Base-by-base conservation (phyloP, 1,140 invertebrate genomes). In the Calycopis cecrops region DNA sequence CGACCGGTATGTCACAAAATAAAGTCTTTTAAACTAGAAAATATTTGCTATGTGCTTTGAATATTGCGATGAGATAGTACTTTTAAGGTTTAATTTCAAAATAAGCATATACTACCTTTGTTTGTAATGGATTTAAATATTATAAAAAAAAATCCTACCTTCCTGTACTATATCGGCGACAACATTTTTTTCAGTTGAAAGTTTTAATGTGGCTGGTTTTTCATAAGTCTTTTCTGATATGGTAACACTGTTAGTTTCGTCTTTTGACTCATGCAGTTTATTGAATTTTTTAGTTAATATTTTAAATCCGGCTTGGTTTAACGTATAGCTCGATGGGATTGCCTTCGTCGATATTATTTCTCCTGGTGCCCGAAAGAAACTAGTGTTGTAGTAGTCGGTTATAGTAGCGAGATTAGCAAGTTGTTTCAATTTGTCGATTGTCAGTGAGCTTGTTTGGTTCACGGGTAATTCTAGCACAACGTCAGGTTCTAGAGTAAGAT, bases 251-350 rank as follows among this genome's bases (percentile, higher is more conserved):
- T 84, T 88, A 12, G 84, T 71, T 49, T 88, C 86, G 68, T 89
- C 69, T 81, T 76, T 89, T 64, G 48, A 72, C 67, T 63, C 68
- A 73, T 59, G 88, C 35, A 82, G 68, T 73, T 92, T 92, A 49
- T 91, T 91, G 40, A 90, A 89, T 8, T 91, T 88, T 83, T 93
- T 93, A 0, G 91, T 93, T 47, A 92, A 65, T 57, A 93, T 89
- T 73, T 90, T 89, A 50, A 93, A 89, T 2, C 92, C 91, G 35
- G 91, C 90, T n/a, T 90, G 88, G 69, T 91, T 92, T 28, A 91
- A 63, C 1, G 87, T 90, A 64, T 89, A 90, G 68, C 78, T 89
- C 6, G 80, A 87, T 21, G 89, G 88, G 49, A 91, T 88, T 9
- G 89, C 89, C 83, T 91, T 91, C 1, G 88, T 89, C 21, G 89